Percentiles rank a stretch among this genome's conserved stretches.
phyloP scores from a whole-genome alignment of 1,140 invertebrate genomes.

The Drosophila grimshawi region DNA sequence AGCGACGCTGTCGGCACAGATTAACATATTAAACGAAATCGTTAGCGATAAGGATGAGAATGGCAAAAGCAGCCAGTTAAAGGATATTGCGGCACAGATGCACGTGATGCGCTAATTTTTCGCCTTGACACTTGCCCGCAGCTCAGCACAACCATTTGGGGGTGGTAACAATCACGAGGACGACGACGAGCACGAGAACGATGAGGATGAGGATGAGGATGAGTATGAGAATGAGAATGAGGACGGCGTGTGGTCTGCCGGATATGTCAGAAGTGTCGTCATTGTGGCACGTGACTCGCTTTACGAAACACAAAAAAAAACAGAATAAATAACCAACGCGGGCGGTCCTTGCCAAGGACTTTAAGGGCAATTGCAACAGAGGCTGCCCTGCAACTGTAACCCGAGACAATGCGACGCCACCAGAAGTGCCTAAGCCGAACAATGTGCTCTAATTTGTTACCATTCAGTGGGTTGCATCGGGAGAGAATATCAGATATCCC shows the following conservation, averaged over 20 bases:
- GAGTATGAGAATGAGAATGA: background rate
- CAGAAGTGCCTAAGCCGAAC: slow-evolving; percentile 39
- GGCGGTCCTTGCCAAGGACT: slow-evolving; percentile 66
- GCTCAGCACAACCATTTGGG: slow-evolving; percentile 14
- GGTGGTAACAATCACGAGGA: slow-evolving; percentile 12
- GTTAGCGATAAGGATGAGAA: slow-evolving; percentile 59
- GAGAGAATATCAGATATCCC: slow-evolving; percentile 27
- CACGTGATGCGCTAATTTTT: slow-evolving; percentile 84
- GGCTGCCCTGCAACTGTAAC: slow-evolving; percentile 47
- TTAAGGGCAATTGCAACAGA: background rate
- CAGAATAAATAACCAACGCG: slow-evolving; percentile 53
- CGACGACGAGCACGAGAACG: background rate
- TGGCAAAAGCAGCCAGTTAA: slow-evolving; percentile 48
- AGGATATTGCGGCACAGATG: slow-evolving; percentile 70
- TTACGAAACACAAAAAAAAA: slow-evolving; percentile 40
- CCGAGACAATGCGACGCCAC: slow-evolving; percentile 50
- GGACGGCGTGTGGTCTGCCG: slow-evolving; percentile 76
- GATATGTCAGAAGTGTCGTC: slow-evolving; percentile 83
- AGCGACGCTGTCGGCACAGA: slow-evolving; percentile 49
- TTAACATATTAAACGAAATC: slow-evolving; percentile 83
- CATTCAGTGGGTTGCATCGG: slow-evolving; percentile 10
- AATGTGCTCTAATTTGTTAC: slow-evolving; percentile 75
- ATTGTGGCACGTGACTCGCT: slow-evolving; percentile 79
- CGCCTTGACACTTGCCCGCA: slow-evolving; percentile 72
- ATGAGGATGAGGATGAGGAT: slow-evolving; percentile 9